Evolutionary conservation across 2,888 invertebrate species (phyloP).

Genomic region (Cerastis leucographa): DNA sequence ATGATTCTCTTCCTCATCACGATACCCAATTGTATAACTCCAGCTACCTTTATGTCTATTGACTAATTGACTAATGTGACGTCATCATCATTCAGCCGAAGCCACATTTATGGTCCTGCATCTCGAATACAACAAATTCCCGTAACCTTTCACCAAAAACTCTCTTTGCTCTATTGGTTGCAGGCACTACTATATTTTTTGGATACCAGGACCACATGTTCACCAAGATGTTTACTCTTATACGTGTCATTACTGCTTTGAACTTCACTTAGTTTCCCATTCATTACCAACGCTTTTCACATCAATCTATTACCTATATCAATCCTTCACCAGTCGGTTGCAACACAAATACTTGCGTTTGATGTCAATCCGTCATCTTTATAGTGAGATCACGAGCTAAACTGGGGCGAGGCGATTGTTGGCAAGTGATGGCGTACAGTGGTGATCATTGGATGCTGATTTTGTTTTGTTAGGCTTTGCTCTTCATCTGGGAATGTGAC

Average conservation of each 20-base stretch:
- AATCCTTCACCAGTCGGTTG: conserved; percentile 22
- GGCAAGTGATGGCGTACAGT: conserved; percentile 27
- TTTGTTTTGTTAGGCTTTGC: conserved; percentile 12
- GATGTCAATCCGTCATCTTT: conserved; percentile 68
- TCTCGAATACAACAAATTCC: not conserved
- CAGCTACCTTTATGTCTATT: not conserved
- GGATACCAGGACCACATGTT: not conserved
- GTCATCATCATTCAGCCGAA: not conserved
- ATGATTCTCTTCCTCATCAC: not conserved
- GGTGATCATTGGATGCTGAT: conserved; percentile 36
- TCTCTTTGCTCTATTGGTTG: too few species aligned
- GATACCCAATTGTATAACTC: not conserved
- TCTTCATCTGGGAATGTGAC: conserved; percentile 31
- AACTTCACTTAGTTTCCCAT: conserved; percentile 43
- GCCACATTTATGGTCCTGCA: not conserved
- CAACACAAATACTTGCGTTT: conserved; percentile 43
- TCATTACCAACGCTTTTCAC: conserved; percentile 20
- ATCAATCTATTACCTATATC: conserved; percentile 20
- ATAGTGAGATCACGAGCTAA: conserved; percentile 64
- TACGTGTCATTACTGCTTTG: not conserved
- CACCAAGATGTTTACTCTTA: not conserved
- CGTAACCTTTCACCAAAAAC: not conserved
- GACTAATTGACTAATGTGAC: not conserved
- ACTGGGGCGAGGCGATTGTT: conserved; percentile 58
- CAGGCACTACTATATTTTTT: too few species aligned